phyloP scores from a whole-genome alignment of 2,888 invertebrate species.

The Apotomis capreana region DNA sequence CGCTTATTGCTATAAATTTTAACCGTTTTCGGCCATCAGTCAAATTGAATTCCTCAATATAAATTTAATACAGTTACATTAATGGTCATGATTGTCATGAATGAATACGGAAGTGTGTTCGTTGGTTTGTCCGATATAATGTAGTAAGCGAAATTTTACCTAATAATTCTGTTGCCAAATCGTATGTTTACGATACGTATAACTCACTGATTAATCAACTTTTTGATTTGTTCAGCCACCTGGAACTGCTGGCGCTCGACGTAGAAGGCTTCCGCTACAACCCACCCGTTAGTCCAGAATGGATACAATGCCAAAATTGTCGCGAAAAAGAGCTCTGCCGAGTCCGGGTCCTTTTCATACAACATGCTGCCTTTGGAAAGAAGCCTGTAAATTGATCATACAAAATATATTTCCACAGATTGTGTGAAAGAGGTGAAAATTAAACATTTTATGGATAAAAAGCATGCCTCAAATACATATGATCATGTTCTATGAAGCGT shows the following conservation, averaged over 20 bases:
- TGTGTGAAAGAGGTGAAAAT: neutral
- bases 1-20: too few species aligned
- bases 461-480: too few species aligned
- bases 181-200: too few species aligned
- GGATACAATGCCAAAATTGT: conserved; percentile 64
- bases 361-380: conserved; percentile 66
- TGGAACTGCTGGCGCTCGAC: conserved; percentile 59
- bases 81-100: too few species aligned
- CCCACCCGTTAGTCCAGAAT: conserved; percentile 62
- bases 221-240: conserved; percentile 62
- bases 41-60: too few species aligned
- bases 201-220: conserved; percentile 57
- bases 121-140: too few species aligned
- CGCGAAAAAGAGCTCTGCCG: conserved; percentile 69
- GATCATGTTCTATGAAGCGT: too few species aligned
- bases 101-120: too few species aligned
- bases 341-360: conserved; percentile 60
- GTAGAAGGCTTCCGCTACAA: conserved; percentile 64
- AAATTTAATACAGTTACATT: too few species aligned
- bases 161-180: too few species aligned
- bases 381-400: conserved; percentile 55
- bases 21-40: too few species aligned
- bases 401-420: neutral
- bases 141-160: too few species aligned
- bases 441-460: neutral